phyloP scores from a whole-genome alignment of 2,797 vertebrate species.

The Pseudochaenichthys georgianus region DNA sequence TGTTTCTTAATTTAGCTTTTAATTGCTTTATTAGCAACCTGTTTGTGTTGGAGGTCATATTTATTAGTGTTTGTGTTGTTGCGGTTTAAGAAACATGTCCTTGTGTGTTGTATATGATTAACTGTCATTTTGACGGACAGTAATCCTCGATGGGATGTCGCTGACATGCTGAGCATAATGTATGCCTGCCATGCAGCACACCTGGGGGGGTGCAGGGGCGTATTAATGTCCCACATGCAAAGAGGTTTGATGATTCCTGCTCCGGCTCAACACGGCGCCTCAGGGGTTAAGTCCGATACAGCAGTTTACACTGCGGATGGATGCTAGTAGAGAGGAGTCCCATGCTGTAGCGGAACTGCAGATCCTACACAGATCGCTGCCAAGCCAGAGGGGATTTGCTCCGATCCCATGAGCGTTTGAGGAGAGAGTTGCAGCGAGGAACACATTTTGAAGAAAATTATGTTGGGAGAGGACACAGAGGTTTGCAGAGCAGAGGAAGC shows the following conservation, averaged over 20 bases:
- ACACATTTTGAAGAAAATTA: slow-evolving; percentile 47
- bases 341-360: slow-evolving; percentile 85
- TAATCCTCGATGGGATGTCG: slow-evolving; percentile 25
- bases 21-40: slow-evolving; percentile 19
- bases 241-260: slow-evolving; percentile 50
- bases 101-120: neutral
- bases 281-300: slow-evolving; percentile 86
- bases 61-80: slow-evolving; percentile 6
- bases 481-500: slow-evolving; percentile 35
- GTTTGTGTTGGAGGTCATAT: slow-evolving; percentile 10
- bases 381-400: slow-evolving; percentile 79
- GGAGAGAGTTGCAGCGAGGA: slow-evolving; percentile 45
- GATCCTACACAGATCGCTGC: slow-evolving; percentile 81
- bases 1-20: neutral
- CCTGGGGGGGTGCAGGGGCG: slow-evolving; percentile 50
- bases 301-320: slow-evolving; percentile 88
- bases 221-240: slow-evolving; percentile 44
- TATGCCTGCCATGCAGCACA: slow-evolving; percentile 74
- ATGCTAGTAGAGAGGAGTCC: slow-evolving; percentile 84
- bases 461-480: slow-evolving; percentile 47
- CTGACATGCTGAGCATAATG: slow-evolving; percentile 46
- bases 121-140: slow-evolving; percentile 11
- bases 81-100: slow-evolving; percentile 1
- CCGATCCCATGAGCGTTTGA: slow-evolving; percentile 58
- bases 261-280: slow-evolving; percentile 45